These are phyloP conservation scores for Oligia strigilis DNA, from an alignment of 2,888 invertebrate genomes.

Conservation along the genomic window DNA sequence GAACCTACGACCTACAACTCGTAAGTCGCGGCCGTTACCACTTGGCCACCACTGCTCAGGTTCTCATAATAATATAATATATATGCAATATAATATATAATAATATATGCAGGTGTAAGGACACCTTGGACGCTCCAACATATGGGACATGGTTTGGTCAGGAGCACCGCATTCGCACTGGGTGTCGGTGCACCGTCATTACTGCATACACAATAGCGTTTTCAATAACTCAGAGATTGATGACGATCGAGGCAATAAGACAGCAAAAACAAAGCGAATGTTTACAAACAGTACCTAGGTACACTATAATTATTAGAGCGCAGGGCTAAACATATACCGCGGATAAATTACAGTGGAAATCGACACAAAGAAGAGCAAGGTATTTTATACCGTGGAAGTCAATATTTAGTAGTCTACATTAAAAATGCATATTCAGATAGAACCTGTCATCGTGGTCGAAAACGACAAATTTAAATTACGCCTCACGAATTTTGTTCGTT, in stretches of 20 bases:
- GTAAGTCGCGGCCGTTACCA: too few species aligned
- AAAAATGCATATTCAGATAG: neutral
- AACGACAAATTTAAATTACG: conserved; percentile 31
- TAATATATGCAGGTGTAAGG: too few species aligned
- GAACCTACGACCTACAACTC: too few species aligned
- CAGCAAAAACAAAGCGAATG: neutral
- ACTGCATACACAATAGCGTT: neutral
- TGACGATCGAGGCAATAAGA: neutral
- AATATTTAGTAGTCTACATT: neutral
- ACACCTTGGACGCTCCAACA: neutral
- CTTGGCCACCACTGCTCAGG: too few species aligned
- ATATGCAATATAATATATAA: too few species aligned
- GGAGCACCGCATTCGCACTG: neutral
- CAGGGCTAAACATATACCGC: neutral
- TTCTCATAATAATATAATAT: too few species aligned
- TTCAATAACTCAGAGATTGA: neutral
- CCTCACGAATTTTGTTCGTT: conserved; percentile 24
- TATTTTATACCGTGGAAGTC: too few species aligned
- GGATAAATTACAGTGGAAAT: neutral
- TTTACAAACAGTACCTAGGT: conserved; percentile 18
- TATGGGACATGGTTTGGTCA: neutral
- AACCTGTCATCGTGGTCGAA: conserved; percentile 11
- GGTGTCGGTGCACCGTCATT: neutral
- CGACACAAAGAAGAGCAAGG: too few species aligned
- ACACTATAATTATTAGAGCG: neutral